These are phyloP conservation scores for Porites lobata DNA, from an alignment of 92 coral and sea anemone genomes.

Conservation along the genomic window DNA sequence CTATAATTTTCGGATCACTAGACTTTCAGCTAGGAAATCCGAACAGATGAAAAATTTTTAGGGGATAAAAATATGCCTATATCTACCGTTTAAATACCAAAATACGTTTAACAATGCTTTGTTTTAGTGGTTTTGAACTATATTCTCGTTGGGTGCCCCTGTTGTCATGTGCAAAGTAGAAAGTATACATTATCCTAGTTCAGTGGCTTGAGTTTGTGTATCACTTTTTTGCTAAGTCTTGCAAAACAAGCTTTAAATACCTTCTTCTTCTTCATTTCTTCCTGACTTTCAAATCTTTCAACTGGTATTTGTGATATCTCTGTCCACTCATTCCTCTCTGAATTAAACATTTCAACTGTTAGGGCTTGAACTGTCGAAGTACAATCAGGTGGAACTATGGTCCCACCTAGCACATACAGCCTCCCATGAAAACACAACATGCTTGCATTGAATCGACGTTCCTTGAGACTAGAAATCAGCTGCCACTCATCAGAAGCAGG, in stretches of 20 bases:
- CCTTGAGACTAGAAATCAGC: background rate
- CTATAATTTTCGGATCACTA: too few species aligned
- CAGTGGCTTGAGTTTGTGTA: background rate
- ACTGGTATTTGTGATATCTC: background rate
- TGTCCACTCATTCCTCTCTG: background rate
- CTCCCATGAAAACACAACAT: slow-evolving; percentile 6
- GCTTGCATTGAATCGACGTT: background rate
- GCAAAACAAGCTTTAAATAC: slow-evolving; percentile 4
- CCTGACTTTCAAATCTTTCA: background rate
- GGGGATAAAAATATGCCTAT: too few species aligned
- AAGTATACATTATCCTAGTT: too few species aligned
- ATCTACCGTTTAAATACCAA: too few species aligned
- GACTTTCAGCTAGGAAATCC: too few species aligned
- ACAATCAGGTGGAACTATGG: background rate
- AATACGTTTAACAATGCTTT: too few species aligned
- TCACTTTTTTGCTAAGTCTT: background rate
- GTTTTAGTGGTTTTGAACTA: too few species aligned
- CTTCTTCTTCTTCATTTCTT: background rate
- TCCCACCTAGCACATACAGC: slow-evolving; percentile 8
- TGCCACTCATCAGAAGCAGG: background rate
- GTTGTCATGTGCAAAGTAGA: too few species aligned
- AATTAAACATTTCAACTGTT: background rate
- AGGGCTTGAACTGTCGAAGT: background rate
- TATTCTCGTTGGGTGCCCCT: too few species aligned
- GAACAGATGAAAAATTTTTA: too few species aligned